phyloP scores from a whole-genome alignment of 2,113 vertebrate species.

The Mixornis gularis region DNA sequence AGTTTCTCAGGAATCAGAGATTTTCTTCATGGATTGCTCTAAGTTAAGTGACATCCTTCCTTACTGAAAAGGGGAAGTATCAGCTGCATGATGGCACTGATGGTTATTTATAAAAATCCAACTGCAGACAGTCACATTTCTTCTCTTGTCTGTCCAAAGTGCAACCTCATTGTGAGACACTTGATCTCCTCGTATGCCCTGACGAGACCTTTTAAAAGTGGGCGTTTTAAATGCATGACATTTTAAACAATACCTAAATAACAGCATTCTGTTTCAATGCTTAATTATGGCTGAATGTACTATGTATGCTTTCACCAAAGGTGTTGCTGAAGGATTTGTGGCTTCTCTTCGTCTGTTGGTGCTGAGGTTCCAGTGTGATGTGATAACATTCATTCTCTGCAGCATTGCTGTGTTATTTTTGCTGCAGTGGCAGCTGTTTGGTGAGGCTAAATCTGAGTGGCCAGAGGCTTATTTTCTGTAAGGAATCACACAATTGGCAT shows the following conservation, averaged over 20 bases:
- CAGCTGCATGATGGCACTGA: accelerated
- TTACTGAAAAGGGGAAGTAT: background rate
- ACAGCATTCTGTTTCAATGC: background rate
- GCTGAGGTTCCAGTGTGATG: background rate
- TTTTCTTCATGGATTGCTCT: background rate
- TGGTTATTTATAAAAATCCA: background rate
- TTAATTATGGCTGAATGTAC: background rate
- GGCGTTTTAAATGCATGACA: accelerated
- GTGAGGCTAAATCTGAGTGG: background rate
- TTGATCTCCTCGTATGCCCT: background rate
- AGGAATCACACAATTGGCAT: background rate
- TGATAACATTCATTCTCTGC: background rate
- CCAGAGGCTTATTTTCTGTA: background rate
- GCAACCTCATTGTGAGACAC: background rate
- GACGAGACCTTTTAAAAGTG: background rate
- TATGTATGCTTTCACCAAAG: background rate
- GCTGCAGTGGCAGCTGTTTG: slow-evolving; percentile 15
- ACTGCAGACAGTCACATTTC: background rate
- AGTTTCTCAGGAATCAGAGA: background rate
- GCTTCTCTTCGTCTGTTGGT: background rate
- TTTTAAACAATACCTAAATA: background rate
- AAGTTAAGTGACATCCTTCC: background rate
- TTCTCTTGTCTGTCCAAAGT: background rate
- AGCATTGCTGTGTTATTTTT: background rate
- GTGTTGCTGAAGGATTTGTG: background rate